These are phyloP conservation scores for Scyliorhinus canicula DNA, from an alignment of 2,797 vertebrate species.

Conservation along the genomic window DNA sequence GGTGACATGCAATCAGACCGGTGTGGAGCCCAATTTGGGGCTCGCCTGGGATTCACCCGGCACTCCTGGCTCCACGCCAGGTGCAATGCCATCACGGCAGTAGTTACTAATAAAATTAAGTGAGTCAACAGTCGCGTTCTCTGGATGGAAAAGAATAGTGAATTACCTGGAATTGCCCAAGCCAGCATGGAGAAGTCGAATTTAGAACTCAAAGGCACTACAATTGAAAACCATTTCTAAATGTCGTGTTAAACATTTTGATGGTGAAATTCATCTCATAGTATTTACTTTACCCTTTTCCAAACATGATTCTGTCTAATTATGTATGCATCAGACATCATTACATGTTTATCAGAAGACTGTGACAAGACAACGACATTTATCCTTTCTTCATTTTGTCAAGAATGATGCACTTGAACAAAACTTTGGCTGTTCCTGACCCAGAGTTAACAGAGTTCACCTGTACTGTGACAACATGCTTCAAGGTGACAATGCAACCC, in stretches of 20 bases:
- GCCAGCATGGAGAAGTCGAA: background rate
- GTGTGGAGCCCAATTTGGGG: too few relatives aligned
- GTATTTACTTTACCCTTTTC: background rate
- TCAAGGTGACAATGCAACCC: constrained; percentile 15
- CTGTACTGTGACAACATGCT: background rate
- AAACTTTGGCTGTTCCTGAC: constrained; percentile 1
- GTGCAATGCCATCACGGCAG: too few relatives aligned
- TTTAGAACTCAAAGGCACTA: background rate
- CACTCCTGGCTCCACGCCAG: too few relatives aligned
- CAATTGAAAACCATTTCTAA: background rate
- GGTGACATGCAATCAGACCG: too few relatives aligned
- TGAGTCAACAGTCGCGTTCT: background rate
- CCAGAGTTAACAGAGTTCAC: background rate
- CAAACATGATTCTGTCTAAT: background rate
- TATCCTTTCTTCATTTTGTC: background rate
- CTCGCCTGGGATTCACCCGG: too few relatives aligned
- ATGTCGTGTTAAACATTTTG: background rate
- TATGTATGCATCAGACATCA: background rate
- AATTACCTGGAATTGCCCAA: background rate
- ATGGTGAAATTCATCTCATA: background rate
- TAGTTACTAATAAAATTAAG: background rate
- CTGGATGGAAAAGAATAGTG: background rate
- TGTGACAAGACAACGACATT: background rate
- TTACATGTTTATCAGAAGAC: background rate
- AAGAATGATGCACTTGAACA: background rate